Conservation (phyloP, 2,888 invertebrate genomes). For the Physocephala rufipes region DNA sequence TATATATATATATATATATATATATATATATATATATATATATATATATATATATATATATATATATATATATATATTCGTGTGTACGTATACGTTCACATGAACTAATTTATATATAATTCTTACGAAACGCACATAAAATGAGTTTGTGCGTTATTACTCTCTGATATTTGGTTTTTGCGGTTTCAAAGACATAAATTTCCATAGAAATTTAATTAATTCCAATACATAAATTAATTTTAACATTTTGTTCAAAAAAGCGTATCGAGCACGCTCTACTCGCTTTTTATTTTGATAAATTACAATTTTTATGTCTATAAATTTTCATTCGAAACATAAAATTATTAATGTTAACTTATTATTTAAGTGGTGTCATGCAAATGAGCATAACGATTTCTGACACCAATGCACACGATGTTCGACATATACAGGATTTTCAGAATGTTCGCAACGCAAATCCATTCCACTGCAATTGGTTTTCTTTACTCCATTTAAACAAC, state of each 20-base stretch:
- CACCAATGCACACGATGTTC: too few species aligned
- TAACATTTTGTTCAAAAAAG: not conserved
- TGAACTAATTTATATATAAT: too few species aligned
- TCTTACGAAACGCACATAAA: not conserved
- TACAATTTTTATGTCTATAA: not conserved
- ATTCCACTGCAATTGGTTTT: slow-evolving; percentile 19
- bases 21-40: too few species aligned
- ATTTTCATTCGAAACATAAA: not conserved
- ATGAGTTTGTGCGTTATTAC: too few species aligned
- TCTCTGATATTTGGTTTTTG: not conserved
- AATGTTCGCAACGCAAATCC: slow-evolving; percentile 13
- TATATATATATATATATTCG: too few species aligned
- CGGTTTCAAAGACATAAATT: slow-evolving; percentile 8
- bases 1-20: too few species aligned
- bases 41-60: too few species aligned
- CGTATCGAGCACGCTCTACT: too few species aligned
- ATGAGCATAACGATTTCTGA: not conserved
- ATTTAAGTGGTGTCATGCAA: not conserved
- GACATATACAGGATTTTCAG: too few species aligned
- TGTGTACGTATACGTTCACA: too few species aligned
- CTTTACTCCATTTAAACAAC: slow-evolving; percentile 23
- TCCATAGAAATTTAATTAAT: slow-evolving; percentile 13
- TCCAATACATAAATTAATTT: not conserved
- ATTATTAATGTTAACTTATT: slow-evolving; percentile 8
- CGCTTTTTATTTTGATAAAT: too few species aligned